Evolutionary conservation across 2,888 invertebrate species (phyloP), one percentile per base, ranked within the genome.

Genomic region (Hofmannophila pseudospretella): DNA sequence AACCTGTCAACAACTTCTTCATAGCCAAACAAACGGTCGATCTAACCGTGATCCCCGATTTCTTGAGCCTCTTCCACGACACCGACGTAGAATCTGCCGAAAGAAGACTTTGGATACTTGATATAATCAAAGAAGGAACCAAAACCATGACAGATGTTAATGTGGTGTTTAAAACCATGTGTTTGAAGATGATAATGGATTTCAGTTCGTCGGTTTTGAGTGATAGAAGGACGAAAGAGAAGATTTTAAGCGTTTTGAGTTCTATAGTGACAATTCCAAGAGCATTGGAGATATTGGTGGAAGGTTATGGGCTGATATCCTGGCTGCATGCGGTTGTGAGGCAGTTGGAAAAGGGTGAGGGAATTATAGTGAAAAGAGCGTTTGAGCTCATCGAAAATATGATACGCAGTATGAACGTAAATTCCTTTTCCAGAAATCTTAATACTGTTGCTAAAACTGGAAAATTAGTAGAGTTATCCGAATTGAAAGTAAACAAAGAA

Each of bases 31-130:
- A 93, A 7, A 88, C 89, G 5, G 88, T 96, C 9, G 92, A 96
- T 62, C 81, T 96, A 9, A 88, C 90, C 8, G 89, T 91, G 2
- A 92, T 97, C n/a, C 97, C 97, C 0, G 97, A 97, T 66, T 92
- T 97, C 59, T 91, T 95, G 42, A 92, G 93, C 34, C 89, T 97
- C 23, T 93, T 97, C 61, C 93, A 95, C 63, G 95, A 94, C 44
- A 89, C 92, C 7, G 93, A 94, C 38, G 86, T 94, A 0, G 90
- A 93, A 50, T 88, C 90, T 36, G 87, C 89, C 11, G 88, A 89
- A 0, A 92, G 95, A 54, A 88, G 94, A 29, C 77, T 87, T 14
- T 98, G 97, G 91, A 92, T 96, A 22, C 77, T 97, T 7, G 89
- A 92, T 51, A 76, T 96, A 5, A 88, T 97, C 20, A 80, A 88